Conservation (phyloP, 2,888 invertebrate genomes). For the Therioaphis trifolii region DNA sequence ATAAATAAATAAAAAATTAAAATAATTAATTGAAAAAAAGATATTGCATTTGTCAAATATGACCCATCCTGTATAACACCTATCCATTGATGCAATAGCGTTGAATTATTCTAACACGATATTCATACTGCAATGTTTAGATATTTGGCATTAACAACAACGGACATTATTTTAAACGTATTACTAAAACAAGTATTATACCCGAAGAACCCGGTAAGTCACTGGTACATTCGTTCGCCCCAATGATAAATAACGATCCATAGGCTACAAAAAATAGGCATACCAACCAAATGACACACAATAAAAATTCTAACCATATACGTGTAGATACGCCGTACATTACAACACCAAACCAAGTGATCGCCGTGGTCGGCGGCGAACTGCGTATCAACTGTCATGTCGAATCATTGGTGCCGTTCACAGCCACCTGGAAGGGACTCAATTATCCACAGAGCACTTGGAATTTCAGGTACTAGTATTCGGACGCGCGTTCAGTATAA, state of each 20-base stretch:
- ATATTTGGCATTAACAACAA: slow-evolving; percentile 28
- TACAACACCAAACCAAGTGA: background rate
- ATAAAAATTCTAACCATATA: background rate
- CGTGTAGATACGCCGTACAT: slow-evolving; percentile 29
- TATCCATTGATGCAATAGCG: too few species aligned
- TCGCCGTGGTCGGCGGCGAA: slow-evolving; percentile 65
- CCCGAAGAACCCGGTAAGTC: slow-evolving; percentile 37
- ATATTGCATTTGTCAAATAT: too few species aligned
- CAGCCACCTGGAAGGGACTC: slow-evolving; percentile 72
- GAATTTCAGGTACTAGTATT: slow-evolving; percentile 39
- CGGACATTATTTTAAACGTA: slow-evolving; percentile 25
- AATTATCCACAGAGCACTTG: background rate
- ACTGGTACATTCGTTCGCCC: too few species aligned
- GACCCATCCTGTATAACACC: too few species aligned
- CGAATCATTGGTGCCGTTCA: slow-evolving; percentile 75
- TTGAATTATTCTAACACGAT: too few species aligned
- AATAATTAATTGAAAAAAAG: too few species aligned
- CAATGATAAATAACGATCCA: too few species aligned
- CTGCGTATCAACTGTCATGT: slow-evolving; percentile 74
- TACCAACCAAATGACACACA: too few species aligned
- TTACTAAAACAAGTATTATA: slow-evolving; percentile 40
- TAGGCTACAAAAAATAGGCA: too few species aligned
- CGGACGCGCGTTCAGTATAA: background rate
- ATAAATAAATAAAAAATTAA: too few species aligned
- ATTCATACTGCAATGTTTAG: slow-evolving; percentile 1